Percentiles rank a stretch among this genome's conserved stretches.
Conservation (phyloP, 2,888 invertebrate species). For the Nebria salina region DNA sequence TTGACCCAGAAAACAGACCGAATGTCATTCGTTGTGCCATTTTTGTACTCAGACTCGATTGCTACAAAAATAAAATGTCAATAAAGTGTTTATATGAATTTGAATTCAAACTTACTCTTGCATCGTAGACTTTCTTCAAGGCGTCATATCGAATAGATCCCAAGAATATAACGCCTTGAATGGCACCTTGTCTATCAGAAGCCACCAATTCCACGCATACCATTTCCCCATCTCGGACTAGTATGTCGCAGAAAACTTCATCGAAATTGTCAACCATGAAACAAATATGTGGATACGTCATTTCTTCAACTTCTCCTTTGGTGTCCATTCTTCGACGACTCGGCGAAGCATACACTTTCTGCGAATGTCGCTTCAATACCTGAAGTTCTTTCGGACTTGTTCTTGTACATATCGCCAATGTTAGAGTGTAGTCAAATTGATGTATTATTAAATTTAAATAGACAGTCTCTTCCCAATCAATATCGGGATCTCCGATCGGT, state of each 20-base stretch:
- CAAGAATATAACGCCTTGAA: constrained; percentile 94
- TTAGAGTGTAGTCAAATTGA: constrained; percentile 97
- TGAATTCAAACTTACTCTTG: constrained; percentile 75
- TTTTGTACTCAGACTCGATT: constrained; percentile 93
- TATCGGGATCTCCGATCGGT: constrained; percentile 94
- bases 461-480: constrained; percentile 99
- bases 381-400: constrained; percentile 98
- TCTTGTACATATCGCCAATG: constrained; percentile 96
- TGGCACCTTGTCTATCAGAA: constrained; percentile 83
- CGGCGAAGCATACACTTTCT: constrained; percentile 96
- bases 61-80: constrained; percentile 61
- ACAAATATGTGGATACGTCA: constrained; percentile 98
- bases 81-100: no score
- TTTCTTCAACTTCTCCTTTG: constrained; percentile 98
- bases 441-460: constrained; percentile 97
- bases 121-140: constrained; percentile 95
- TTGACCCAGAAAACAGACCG: constrained; percentile 81
- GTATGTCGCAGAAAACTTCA: constrained; percentile 97
- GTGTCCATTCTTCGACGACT: constrained; percentile 97
- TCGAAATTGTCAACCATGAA: constrained; percentile 99
- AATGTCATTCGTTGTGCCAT: constrained; percentile 96
- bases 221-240: constrained; percentile 98
- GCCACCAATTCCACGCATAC: constrained; percentile 98
- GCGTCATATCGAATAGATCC: constrained; percentile 98
- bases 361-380: constrained; percentile 89